Base-by-base conservation (phyloP, 2,888 invertebrate species). In the Drosophila austrosaltans region DNA sequence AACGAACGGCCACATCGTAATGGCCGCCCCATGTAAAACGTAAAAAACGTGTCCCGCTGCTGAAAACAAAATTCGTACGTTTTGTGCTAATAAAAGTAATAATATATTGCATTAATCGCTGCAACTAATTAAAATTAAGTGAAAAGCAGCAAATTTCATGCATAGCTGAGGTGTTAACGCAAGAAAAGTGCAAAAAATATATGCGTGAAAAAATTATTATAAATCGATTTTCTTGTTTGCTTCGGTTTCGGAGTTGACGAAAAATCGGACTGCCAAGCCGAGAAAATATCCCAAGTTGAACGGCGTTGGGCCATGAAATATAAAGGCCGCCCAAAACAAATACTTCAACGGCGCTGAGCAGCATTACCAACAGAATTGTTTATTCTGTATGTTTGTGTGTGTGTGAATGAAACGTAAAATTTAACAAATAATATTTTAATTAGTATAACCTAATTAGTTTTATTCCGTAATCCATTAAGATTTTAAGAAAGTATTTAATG, bases 31-130 rank as follows among this genome's bases (percentile, higher is more conserved):
- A 48, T 48, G 48, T 48, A 92, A 91, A 92, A 89, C 92, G 91
- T 91, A 48, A 90, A 91, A 91, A 92, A 92, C 92, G 92, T 92
- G 92, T 90, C 91, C 91, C 91, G 86, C 90, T 91, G 87, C 90
- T 78, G 91, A 92, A 91, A 91, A 92, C 90, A 89, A 91, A 90
- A 90, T 90, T 87, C 78, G 75, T 81, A 82, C 84, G 89, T 87
- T 89, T 90, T 56, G 84, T 79, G 81, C 82, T 79, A 81, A 79
- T 87, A 81, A 87, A 91, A 87, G 86, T 81, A 77, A 75, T 75
- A 67, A 80, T 89, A 91, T 90, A 89, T 84, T 81, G 79, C 78
- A 75, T 73, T 85, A 90, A 90, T 81, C 82, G 77, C 69, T 82
- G 78, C 73, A 79, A 82, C 79, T 82, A 79, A 78, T 69, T 72